Conservation (phyloP, 1,140 invertebrate genomes). For the Panagrolaimus sp. region DNA sequence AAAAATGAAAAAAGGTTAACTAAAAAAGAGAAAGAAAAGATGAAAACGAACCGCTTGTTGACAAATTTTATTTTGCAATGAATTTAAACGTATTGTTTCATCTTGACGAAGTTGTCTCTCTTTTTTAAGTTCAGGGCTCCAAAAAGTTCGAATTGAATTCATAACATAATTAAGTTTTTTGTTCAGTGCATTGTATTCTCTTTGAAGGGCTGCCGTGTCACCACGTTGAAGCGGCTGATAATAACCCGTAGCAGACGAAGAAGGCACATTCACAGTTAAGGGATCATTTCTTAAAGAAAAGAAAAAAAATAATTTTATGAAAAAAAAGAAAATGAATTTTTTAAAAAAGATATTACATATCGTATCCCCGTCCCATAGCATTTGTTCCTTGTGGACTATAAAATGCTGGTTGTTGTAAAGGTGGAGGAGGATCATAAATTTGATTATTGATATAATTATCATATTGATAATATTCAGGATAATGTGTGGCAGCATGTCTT, state of each 20-base stretch:
- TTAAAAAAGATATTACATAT: too few relatives aligned
- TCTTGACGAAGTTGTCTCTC: constrained; percentile 90
- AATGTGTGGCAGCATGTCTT: neutral
- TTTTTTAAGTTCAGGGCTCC: constrained; percentile 97
- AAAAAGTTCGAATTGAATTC: constrained; percentile 99
- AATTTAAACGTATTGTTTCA: constrained; percentile 69
- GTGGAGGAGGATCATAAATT: constrained; percentile 15
- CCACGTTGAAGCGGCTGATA: neutral
- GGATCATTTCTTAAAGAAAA: neutral
- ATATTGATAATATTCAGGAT: constrained; percentile 8
- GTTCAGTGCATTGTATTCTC: constrained; percentile 90
- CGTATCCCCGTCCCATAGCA: neutral
- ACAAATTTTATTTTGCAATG: constrained; percentile 31
- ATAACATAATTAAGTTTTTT: constrained; percentile 95
- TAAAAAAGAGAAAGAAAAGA: too few relatives aligned
- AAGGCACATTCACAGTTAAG: constrained; percentile 14
- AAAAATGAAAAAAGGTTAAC: too few relatives aligned
- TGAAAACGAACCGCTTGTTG: constrained; percentile 24
- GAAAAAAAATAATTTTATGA: too few relatives aligned
- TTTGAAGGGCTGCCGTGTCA: constrained; percentile 68
- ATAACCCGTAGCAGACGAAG: neutral
- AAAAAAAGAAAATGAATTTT: too few relatives aligned
- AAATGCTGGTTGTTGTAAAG: constrained; percentile 2
- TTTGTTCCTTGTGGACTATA: constrained; percentile 1
- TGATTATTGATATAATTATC: neutral